Evolutionary conservation across 1,140 invertebrate species (phyloP), one percentile per base, ranked within the genome.

Genomic region (Caenorhabditis brenneri): DNA sequence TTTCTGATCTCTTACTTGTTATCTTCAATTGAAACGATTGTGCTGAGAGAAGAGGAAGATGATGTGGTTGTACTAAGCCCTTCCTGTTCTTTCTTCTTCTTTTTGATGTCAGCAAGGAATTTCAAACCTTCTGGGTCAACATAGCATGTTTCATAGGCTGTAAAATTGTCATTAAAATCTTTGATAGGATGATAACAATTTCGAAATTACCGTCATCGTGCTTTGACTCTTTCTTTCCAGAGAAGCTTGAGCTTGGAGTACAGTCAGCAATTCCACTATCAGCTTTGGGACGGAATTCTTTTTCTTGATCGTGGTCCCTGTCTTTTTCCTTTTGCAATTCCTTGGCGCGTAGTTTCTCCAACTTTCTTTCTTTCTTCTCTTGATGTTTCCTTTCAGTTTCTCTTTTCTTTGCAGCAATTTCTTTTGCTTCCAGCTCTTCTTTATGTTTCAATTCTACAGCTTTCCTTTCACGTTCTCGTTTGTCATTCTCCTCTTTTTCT

Each of bases 201-300:
- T n/a, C n/a, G 4, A 65, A 65, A 29, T 7, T 65, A 65, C 60
- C 60, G 1, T 58, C 24, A 1, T 16, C 42, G n/a, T 51, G 6
- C 29, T 58, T 58, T 6, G 5, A 5, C 33, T 65, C 65, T 42
- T 42, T 74, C 65, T 74, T 74, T 2, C 65, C 65, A 46, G 65
- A 74, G 24, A 74, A 74, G 33, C 65, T 74, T 6, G 65, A 42
- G n/a, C 65, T 46, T 22, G 65, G 65, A 6, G 65, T 74, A 19
- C 65, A 74, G n/a, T 74, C 65, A 42, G 65, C 65, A 42, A 74
- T 74, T 22, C 65, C 65, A 42, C 65, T 74, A 31, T 74, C 65
- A 12, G 65, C 65, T 42, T 74, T 74, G 22, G 65, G 65, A 24
- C 65, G 65, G 10, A 74, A 74, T 2, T 42, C 60, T 27, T 65